phyloP scores from a whole-genome alignment of 1,140 invertebrate genomes.

The Ganaspis sp. region DNA sequence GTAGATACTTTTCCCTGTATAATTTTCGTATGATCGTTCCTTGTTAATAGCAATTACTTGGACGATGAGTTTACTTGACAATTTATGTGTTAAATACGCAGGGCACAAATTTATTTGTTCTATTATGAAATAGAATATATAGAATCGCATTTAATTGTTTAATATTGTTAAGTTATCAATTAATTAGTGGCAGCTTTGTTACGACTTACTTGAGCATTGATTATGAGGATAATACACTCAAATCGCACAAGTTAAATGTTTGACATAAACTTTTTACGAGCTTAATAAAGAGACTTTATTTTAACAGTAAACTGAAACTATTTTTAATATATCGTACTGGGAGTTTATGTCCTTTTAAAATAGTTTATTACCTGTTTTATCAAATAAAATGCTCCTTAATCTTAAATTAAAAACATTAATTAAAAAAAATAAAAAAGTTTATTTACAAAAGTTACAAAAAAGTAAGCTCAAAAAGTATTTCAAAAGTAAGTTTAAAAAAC shows the following conservation, averaged over 20 bases:
- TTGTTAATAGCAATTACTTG: background rate
- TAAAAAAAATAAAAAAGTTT: no score
- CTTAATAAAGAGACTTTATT: background rate
- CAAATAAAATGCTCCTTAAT: background rate
- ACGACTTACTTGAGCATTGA: slow-evolving; percentile 66
- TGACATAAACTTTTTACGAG: background rate
- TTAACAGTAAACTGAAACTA: background rate
- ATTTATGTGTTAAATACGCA: slow-evolving; percentile 2
- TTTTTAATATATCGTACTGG: background rate
- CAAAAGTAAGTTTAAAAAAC: no score
- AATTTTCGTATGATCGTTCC: background rate
- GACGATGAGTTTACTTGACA: background rate
- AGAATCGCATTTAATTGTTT: slow-evolving; percentile 37
- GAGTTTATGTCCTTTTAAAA: background rate
- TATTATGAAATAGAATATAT: background rate
- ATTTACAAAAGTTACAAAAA: no score
- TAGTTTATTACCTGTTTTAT: background rate
- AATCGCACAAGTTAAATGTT: background rate
- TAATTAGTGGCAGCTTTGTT: slow-evolving; percentile 67
- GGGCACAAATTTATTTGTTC: background rate
- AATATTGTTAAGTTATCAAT: slow-evolving; percentile 55
- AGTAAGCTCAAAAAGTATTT: no score
- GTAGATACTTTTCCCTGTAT: background rate
- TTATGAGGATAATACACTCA: slow-evolving; percentile 47
- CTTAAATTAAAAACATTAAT: no score